These are phyloP conservation scores for Latrodectus elegans DNA, from an alignment of 2,888 invertebrate genomes.

Conservation along the genomic window DNA sequence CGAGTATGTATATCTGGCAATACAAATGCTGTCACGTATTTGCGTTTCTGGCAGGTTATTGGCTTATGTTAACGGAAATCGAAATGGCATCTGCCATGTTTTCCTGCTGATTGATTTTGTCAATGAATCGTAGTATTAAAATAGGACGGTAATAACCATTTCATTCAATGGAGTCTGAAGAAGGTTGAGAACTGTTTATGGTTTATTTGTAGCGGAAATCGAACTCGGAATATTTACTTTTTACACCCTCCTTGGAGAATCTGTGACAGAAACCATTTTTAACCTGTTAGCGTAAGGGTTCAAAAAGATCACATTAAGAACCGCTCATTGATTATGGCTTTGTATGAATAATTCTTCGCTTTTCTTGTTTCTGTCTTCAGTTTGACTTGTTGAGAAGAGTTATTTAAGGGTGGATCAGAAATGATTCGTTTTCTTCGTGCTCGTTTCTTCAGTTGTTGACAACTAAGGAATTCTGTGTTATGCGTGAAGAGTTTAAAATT, in stretches of 20 bases:
- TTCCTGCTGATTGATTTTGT: constrained; percentile 58
- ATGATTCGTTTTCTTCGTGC: background rate
- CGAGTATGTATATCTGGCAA: constrained; percentile 10
- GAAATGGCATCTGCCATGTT: constrained; percentile 62
- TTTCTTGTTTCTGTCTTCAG: background rate
- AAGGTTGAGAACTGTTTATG: background rate
- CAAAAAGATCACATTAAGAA: background rate
- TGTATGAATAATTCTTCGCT: background rate
- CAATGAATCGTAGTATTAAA: constrained; percentile 62
- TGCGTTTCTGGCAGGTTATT: constrained; percentile 28
- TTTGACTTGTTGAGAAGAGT: background rate
- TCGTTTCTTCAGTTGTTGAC: too few species aligned
- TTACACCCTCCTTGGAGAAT: constrained; percentile 17
- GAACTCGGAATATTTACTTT: constrained; percentile 50
- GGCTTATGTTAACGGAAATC: constrained; percentile 68
- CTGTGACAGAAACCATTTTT: constrained; percentile 33
- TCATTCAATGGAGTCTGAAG: background rate
- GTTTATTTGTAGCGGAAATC: constrained; percentile 57
- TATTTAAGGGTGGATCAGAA: background rate
- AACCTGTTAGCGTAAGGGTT: constrained; percentile 34
- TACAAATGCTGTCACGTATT: constrained; percentile 48
- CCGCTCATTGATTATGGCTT: background rate
- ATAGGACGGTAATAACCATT: constrained; percentile 62
- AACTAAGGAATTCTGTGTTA: too few species aligned
- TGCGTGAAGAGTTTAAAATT: too few species aligned